phyloP scores from a whole-genome alignment of 30 jellyfish, hydroid and myxozoan species.

The Turritopsis rubra region DNA sequence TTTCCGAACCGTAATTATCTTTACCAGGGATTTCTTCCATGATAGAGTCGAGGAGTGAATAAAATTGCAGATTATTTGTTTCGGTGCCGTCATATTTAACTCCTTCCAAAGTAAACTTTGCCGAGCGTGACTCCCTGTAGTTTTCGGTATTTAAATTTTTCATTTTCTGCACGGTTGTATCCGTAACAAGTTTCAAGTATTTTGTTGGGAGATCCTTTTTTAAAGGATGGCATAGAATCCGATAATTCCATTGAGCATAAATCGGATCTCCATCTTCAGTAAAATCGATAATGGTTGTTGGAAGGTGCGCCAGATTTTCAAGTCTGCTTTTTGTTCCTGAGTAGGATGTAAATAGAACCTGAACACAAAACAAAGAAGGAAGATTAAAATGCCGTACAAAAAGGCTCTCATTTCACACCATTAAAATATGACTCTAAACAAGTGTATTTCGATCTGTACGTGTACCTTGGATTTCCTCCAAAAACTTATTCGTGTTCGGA shows the following conservation, averaged over 20 bases:
- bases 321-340: constrained; percentile 73
- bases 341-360: constrained; percentile 59
- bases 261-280: constrained; percentile 62
- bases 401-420: background rate
- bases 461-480: too few relatives aligned
- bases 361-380: background rate
- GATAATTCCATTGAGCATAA: constrained; percentile 91
- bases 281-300: constrained; percentile 69
- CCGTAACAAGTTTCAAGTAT: constrained; percentile 25
- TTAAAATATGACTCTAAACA: too few relatives aligned
- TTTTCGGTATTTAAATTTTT: constrained; percentile 30
- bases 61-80: constrained; percentile 30
- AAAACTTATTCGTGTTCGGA: too few relatives aligned
- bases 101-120: constrained; percentile 58
- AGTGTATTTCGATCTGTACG: too few relatives aligned
- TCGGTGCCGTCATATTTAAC: background rate
- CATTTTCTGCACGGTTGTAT: constrained; percentile 46
- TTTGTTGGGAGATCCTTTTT: constrained; percentile 54
- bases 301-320: constrained; percentile 82
- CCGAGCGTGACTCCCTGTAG: constrained; percentile 56
- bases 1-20: constrained; percentile 62
- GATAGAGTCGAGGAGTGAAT: constrained; percentile 46
- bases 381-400: background rate
- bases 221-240: constrained; percentile 71
- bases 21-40: constrained; percentile 91